A percentile compares a stretch with the other conserved stretches of the same genome.
Evolutionary conservation across 2,113 vertebrate species (phyloP).

Genomic region (Catharus bicknelli): DNA sequence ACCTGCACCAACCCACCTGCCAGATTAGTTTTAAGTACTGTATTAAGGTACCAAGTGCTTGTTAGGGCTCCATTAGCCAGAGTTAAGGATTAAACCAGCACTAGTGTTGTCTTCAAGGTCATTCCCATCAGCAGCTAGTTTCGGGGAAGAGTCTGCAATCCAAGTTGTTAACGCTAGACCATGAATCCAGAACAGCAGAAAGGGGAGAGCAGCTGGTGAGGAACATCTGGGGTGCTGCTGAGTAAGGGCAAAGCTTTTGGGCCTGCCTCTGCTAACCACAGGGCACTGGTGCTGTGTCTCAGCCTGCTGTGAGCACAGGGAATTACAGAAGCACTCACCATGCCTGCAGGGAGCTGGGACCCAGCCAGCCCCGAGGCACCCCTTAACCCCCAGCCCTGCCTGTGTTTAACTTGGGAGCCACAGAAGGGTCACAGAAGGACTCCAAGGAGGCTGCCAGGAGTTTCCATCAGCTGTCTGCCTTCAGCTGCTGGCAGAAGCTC

Average conservation of each 20-base stretch:
- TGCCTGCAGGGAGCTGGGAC: background rate
- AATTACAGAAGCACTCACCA: background rate
- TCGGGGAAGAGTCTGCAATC: background rate
- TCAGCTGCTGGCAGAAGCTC: background rate
- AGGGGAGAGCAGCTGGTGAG: background rate
- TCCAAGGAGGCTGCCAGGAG: background rate
- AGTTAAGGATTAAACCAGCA: conserved; percentile 48
- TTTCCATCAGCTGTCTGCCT: background rate
- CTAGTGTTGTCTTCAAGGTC: background rate
- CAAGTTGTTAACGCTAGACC: background rate
- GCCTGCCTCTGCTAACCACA: background rate
- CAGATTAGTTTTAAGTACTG: background rate
- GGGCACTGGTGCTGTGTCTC: background rate
- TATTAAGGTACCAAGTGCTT: background rate
- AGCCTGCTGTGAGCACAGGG: background rate
- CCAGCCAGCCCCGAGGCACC: background rate
- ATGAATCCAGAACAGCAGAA: background rate
- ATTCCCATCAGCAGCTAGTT: background rate
- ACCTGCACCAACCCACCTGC: background rate
- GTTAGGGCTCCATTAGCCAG: background rate
- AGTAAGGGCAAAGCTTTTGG: background rate
- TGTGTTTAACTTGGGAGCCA: background rate
- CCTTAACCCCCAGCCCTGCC: background rate
- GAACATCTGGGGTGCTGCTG: background rate
- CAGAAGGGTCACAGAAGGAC: background rate